phyloP scores from a whole-genome alignment of 2,888 invertebrate species.

The Glaucopsyche alexis region DNA sequence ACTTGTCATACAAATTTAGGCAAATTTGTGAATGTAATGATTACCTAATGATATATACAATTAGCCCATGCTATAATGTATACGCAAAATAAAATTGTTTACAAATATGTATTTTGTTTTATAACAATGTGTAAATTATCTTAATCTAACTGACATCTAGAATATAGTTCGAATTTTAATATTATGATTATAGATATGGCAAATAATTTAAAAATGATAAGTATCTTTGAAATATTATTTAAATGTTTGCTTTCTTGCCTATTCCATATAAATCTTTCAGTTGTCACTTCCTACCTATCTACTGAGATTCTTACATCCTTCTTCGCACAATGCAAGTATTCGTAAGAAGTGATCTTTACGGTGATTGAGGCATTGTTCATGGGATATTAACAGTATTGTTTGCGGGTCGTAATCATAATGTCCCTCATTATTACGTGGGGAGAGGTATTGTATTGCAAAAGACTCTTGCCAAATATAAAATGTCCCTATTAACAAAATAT shows the following conservation, averaged over 20 bases:
- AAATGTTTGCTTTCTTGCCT: background rate
- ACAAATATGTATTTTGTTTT: no score
- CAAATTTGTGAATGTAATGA: no score
- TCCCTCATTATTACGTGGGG: conserved; percentile 57
- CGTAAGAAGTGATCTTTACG: conserved; percentile 42
- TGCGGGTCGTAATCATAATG: conserved; percentile 69
- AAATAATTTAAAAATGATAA: no score
- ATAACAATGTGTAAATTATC: no score
- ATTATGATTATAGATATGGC: no score
- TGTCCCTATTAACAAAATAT: background rate
- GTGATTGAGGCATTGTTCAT: conserved; percentile 74
- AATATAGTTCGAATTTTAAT: no score
- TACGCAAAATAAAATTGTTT: no score
- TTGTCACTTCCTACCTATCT: background rate
- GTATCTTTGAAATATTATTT: no score
- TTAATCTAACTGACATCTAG: no score
- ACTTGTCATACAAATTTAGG: no score
- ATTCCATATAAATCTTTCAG: background rate
- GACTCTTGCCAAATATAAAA: background rate
- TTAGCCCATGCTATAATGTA: no score
- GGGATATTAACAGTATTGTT: conserved; percentile 75
- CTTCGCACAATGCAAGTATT: conserved; percentile 36
- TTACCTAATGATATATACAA: no score
- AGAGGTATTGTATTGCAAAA: conserved; percentile 42
- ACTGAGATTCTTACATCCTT: background rate